Percentiles rank a stretch among this genome's conserved stretches.
These are phyloP conservation scores for Gari tellinella DNA, from an alignment of 2,888 invertebrate genomes.

Conservation along the genomic window DNA sequence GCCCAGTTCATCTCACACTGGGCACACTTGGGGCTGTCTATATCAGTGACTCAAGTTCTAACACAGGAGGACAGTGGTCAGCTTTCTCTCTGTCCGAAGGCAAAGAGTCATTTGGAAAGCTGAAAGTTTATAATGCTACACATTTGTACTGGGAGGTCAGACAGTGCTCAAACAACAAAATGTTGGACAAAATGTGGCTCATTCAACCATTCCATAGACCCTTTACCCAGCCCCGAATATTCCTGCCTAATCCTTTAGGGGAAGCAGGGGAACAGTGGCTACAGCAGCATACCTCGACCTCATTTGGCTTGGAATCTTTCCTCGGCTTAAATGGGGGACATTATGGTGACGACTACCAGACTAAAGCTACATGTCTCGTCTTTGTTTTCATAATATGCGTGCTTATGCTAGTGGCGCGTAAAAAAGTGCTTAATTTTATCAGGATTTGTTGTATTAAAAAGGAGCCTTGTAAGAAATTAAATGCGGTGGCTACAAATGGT, in stretches of 20 bases:
- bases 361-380: slow-evolving; percentile 60
- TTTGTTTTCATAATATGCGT: slow-evolving; percentile 63
- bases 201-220: slow-evolving; percentile 72
- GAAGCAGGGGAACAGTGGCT: slow-evolving; percentile 62
- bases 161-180: slow-evolving; percentile 69
- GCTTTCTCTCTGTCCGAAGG: slow-evolving; percentile 67
- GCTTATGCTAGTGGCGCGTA: slow-evolving; percentile 60
- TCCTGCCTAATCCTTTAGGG: slow-evolving; percentile 64
- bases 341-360: slow-evolving; percentile 66
- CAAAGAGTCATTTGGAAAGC: slow-evolving; percentile 71
- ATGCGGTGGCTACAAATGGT: slow-evolving; percentile 9
- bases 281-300: slow-evolving; percentile 30
- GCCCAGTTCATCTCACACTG: slow-evolving; percentile 75
- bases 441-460: slow-evolving; percentile 66
- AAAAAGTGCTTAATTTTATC: slow-evolving; percentile 62
- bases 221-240: slow-evolving; percentile 57
- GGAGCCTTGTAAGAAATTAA: slow-evolving; percentile 60
- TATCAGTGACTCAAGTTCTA: slow-evolving; percentile 60
- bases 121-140: slow-evolving; percentile 70
- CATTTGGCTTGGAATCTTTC: slow-evolving; percentile 55
- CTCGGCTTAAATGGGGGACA: slow-evolving; percentile 53
- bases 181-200: slow-evolving; percentile 71
- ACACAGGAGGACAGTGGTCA: slow-evolving; percentile 69
- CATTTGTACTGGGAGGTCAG: slow-evolving; percentile 75
- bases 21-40: slow-evolving; percentile 75